Evolutionary conservation across 2,113 vertebrate genomes (phyloP).

Genomic region (Rhegmatorhina hoffmannsi): DNA sequence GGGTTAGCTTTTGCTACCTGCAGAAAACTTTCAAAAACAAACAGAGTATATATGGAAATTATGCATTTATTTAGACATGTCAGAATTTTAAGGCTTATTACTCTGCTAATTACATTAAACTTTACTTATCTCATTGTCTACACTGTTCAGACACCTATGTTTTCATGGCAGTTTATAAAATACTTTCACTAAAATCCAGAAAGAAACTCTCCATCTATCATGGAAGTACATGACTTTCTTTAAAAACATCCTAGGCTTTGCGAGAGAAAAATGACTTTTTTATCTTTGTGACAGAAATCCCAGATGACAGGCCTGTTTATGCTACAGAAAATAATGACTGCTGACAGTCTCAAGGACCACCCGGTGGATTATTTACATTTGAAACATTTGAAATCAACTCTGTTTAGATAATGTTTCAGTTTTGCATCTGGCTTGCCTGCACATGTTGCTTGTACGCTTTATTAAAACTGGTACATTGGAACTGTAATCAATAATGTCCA

Average conservation of each 20-base stretch:
- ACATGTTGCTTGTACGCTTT: slow-evolving; percentile 28
- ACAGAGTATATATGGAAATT: not conserved
- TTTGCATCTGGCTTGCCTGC: slow-evolving; percentile 64
- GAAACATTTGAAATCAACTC: slow-evolving; percentile 64
- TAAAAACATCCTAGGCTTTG: slow-evolving; percentile 29
- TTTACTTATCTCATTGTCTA: not conserved
- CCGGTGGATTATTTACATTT: slow-evolving; percentile 65
- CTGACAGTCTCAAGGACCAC: slow-evolving; percentile 70
- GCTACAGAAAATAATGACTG: slow-evolving; percentile 62
- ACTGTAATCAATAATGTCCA: slow-evolving; percentile 46
- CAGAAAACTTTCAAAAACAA: not conserved
- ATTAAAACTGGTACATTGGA: slow-evolving; percentile 15
- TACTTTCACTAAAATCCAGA: not conserved
- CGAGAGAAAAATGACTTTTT: slow-evolving; percentile 37
- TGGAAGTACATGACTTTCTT: not conserved
- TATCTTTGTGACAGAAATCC: slow-evolving; percentile 58
- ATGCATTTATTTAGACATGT: not conserved
- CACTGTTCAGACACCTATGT: not conserved
- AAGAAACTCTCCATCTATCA: slow-evolving; percentile 11
- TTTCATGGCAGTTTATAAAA: not conserved
- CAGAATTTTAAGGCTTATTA: not conserved
- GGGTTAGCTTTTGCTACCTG: not conserved
- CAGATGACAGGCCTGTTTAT: slow-evolving; percentile 69
- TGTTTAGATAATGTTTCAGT: slow-evolving; percentile 70
- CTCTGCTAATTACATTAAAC: not conserved